phyloP scores from a whole-genome alignment of 2,888 invertebrate genomes.

The Cremastinae sp. region DNA sequence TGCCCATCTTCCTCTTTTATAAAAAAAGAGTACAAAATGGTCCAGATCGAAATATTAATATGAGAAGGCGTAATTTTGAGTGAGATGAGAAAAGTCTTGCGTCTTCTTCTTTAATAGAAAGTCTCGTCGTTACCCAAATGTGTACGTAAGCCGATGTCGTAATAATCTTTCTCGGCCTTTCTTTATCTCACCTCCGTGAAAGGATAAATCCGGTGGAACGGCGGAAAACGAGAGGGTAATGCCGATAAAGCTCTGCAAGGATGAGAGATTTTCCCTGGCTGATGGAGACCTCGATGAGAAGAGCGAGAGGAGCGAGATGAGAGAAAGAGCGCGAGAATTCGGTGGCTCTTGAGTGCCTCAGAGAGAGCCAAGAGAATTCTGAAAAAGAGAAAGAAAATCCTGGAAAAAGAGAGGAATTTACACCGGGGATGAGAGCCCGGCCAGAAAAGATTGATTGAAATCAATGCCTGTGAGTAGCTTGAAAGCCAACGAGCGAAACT shows the following conservation, averaged over 20 bases:
- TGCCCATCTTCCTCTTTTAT: not conserved
- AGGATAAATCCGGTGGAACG: slow-evolving; percentile 30
- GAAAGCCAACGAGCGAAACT: slow-evolving; percentile 42
- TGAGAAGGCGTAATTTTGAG: slow-evolving; percentile 44
- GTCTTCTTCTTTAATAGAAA: not conserved
- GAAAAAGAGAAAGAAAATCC: slow-evolving; percentile 3
- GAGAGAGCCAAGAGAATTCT: slow-evolving; percentile 20
- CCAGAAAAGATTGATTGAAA: slow-evolving; percentile 72
- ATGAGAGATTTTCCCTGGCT: slow-evolving; percentile 33
- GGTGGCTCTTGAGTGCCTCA: slow-evolving; percentile 31
- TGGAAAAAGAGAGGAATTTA: slow-evolving; percentile 3
- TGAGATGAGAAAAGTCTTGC: not conserved
- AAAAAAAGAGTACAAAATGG: slow-evolving; percentile 20
- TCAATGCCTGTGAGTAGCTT: slow-evolving; percentile 65
- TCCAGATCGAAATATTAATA: slow-evolving; percentile 40
- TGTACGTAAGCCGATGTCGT: slow-evolving; percentile 8
- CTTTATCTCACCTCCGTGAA: slow-evolving; percentile 22
- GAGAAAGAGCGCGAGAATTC: slow-evolving; percentile 42
- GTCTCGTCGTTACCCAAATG: slow-evolving; percentile 1
- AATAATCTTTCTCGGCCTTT: slow-evolving; percentile 65
- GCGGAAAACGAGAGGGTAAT: slow-evolving; percentile 42
- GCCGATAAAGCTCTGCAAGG: slow-evolving; percentile 34
- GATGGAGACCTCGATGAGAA: slow-evolving; percentile 10
- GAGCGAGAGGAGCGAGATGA: slow-evolving; percentile 11
- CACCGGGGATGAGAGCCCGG: slow-evolving; percentile 33